phyloP scores from a whole-genome alignment of 2,888 invertebrate genomes.

The Rutpela maculata region DNA sequence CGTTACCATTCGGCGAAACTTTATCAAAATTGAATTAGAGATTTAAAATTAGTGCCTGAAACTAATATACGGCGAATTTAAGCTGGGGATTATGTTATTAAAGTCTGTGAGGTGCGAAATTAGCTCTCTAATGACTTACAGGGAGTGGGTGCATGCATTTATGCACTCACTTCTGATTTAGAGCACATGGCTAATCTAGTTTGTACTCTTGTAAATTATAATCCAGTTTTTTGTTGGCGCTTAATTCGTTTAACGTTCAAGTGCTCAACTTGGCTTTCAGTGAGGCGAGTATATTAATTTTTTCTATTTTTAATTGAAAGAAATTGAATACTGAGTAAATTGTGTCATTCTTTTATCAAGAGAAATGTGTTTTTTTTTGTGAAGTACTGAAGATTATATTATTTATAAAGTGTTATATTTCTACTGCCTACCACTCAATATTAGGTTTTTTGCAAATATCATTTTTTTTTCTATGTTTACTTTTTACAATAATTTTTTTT shows the following conservation, averaged over 20 bases:
- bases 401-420: no score
- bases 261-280: background rate
- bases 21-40: constrained; percentile 53
- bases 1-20: constrained; percentile 19
- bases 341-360: no score
- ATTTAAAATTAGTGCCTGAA: constrained; percentile 56
- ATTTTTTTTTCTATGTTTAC: no score
- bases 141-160: constrained; percentile 44
- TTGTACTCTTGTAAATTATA: constrained; percentile 22
- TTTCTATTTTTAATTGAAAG: background rate
- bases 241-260: background rate
- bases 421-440: no score
- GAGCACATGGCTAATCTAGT: constrained; percentile 32
- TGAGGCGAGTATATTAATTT: background rate
- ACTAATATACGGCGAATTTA: constrained; percentile 60
- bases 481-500: no score
- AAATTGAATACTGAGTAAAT: background rate
- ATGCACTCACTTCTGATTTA: constrained; percentile 44
- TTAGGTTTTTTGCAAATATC: no score
- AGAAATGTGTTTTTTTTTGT: no score
- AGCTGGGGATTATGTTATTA: constrained; percentile 67
- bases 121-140: constrained; percentile 66
- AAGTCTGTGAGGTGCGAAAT: constrained; percentile 70
- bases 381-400: no score
- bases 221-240: constrained; percentile 12